Percentiles rank a stretch among this genome's conserved stretches.
These are phyloP conservation scores for Raja brachyura DNA, from an alignment of 2,113 vertebrate species.

Conservation along the genomic window DNA sequence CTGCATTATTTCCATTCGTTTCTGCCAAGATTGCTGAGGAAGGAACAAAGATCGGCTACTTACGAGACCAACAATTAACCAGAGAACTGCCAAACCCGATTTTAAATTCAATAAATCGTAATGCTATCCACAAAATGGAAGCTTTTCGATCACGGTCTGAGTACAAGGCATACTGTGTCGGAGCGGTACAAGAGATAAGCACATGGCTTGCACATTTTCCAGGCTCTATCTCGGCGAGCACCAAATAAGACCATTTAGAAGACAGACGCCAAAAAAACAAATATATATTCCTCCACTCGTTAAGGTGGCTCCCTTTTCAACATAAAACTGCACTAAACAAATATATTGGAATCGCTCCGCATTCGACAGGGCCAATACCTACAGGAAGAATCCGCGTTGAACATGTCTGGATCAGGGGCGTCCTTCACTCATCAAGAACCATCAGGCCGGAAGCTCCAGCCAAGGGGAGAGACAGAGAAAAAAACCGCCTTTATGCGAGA, in stretches of 20 bases:
- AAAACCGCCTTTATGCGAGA: not conserved
- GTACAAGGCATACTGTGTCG: not conserved
- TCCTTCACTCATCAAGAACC: not conserved
- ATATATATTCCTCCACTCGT: slow-evolving; percentile 1
- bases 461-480: not conserved
- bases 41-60: slow-evolving; percentile 26
- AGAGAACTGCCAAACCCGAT: not conserved
- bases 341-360: not conserved
- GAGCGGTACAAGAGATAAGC: not conserved
- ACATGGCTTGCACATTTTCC: slow-evolving; percentile 30
- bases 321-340: not conserved
- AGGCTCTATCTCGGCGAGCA: not conserved
- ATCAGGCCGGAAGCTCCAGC: not conserved
- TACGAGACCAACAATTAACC: not conserved
- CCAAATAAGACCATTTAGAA: slow-evolving; percentile 3
- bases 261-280: not conserved
- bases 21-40: not conserved
- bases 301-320: not conserved
- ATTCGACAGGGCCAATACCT: not conserved
- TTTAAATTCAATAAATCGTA: not conserved
- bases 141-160: not conserved
- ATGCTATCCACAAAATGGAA: slow-evolving; percentile 15
- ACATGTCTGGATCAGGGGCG: slow-evolving; percentile 24
- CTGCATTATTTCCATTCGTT: not conserved
- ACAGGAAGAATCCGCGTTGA: slow-evolving; percentile 29